Evolutionary conservation across 1,140 invertebrate genomes (phyloP), one percentile per base, ranked within the genome.

Genomic region (Drosophila virilis): DNA sequence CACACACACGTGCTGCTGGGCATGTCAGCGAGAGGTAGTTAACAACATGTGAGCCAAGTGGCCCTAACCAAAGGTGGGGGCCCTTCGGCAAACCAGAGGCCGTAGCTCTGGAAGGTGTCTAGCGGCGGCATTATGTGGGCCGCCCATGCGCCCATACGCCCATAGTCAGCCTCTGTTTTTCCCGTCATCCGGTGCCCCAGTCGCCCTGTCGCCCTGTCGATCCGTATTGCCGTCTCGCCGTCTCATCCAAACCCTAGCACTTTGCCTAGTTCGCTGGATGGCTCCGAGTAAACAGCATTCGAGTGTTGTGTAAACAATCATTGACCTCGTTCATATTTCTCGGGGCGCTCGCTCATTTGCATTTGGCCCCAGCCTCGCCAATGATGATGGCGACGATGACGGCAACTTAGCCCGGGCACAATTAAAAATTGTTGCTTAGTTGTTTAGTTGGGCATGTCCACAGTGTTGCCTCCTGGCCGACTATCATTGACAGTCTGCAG

Each of bases 301-400:
- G 84, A 86, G 83, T 81, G 83, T 86, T 88, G 83, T 91, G 88
- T 90, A 90, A 90, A 90, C 86, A 90, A 90, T 89, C 83, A 90
- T 88, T 91, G 88, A 90, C 86, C 86, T 90, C 86, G 83, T 90
- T 90, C 82, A 88, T 83, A 83, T 83, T 86, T 82, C 83, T 86
- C 69, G 65, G 75, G 68, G 72, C 65, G 65, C 52, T 61, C 80
- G 77, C 80, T 83, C 84, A 80, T 88, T 89, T 89, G 83, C 80
- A 76, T 86, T 79, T 86, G 76, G 70, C 80, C 72, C 54, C 71
- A 74, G 74, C 52, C 59, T 42, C 78, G 76, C 32, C 15, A 35
- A 35, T 38, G 13, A 17, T 54, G 43, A 9, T n/a, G 35, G 43
- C 6, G 42, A 57, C 32, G 28, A 50, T 17, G 58, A 45, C 12